Evolutionary conservation across 2,113 vertebrate species (phyloP).

Genomic region (Notechis scutatus): DNA sequence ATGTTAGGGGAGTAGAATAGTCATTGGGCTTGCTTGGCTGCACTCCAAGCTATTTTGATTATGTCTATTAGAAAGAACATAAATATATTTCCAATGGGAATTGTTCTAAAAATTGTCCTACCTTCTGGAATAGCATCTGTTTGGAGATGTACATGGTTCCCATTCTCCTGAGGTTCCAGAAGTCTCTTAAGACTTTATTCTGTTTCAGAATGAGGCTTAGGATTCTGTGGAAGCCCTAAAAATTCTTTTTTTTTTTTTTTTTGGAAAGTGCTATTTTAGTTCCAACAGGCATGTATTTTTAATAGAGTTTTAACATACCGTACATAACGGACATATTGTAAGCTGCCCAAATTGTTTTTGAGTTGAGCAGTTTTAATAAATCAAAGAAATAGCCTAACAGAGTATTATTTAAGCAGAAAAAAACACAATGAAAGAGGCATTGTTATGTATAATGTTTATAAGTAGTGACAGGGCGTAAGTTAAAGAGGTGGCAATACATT

Average conservation of each 20-base stretch:
- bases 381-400: not conserved
- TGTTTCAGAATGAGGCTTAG: not conserved
- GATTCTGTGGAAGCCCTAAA: not conserved
- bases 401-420: not conserved
- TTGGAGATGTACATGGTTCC: not conserved
- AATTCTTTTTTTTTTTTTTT: not conserved
- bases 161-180: not conserved
- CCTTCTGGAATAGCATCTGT: not conserved
- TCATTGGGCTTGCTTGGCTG: not conserved
- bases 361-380: not conserved
- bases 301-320: not conserved
- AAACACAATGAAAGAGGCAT: not conserved
- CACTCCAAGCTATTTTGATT: not conserved
- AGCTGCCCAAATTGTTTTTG: not conserved
- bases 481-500: not conserved
- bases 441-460: not conserved
- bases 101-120: not conserved
- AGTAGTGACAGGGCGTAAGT: not conserved
- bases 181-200: not conserved
- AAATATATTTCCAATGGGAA: not conserved
- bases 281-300: not conserved
- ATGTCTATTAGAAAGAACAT: not conserved
- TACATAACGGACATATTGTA: not conserved
- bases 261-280: not conserved
- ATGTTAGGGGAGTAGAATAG: not conserved